Percentiles rank a stretch among this genome's conserved stretches.
Evolutionary conservation across 2,888 invertebrate genomes (phyloP).

Genomic region (Aromia moschata): DNA sequence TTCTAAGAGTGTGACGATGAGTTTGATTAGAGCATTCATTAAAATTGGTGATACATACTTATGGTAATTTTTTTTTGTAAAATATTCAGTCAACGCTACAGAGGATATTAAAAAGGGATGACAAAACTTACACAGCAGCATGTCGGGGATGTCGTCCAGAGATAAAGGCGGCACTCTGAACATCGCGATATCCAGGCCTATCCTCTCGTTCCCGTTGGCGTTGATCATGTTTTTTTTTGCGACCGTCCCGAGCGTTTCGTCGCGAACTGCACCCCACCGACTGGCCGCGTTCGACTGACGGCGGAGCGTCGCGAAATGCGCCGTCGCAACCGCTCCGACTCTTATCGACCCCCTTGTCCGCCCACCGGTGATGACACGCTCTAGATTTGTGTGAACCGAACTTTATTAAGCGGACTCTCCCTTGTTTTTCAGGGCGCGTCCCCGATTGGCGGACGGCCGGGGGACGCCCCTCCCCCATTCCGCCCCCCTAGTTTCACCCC

Average conservation of each 20-base stretch:
- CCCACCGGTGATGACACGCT: constrained; percentile 66
- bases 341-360: constrained; percentile 54
- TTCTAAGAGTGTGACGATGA: no score
- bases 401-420: constrained; percentile 66
- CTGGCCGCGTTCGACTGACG: constrained; percentile 45
- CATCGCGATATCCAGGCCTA: constrained; percentile 62
- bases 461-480: constrained; percentile 49
- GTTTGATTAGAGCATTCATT: no score
- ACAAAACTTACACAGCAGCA: constrained; percentile 73
- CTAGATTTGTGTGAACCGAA: constrained; percentile 53
- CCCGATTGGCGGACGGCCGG: constrained; percentile 48
- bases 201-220: constrained; percentile 53
- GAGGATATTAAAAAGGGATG: not conserved
- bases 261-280: constrained; percentile 33
- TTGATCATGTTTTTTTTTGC: constrained; percentile 55
- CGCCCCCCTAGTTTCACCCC: constrained; percentile 31
- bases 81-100: not conserved
- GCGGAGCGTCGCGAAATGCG: constrained; percentile 45
- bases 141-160: constrained; percentile 77
- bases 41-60: no score
- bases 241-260: not conserved
- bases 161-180: constrained; percentile 79
- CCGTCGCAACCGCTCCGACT: constrained; percentile 47
- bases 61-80: not conserved
- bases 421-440: constrained; percentile 66